phyloP scores from a whole-genome alignment of 2,888 invertebrate genomes.

The Pandemis cinnamomeana region DNA sequence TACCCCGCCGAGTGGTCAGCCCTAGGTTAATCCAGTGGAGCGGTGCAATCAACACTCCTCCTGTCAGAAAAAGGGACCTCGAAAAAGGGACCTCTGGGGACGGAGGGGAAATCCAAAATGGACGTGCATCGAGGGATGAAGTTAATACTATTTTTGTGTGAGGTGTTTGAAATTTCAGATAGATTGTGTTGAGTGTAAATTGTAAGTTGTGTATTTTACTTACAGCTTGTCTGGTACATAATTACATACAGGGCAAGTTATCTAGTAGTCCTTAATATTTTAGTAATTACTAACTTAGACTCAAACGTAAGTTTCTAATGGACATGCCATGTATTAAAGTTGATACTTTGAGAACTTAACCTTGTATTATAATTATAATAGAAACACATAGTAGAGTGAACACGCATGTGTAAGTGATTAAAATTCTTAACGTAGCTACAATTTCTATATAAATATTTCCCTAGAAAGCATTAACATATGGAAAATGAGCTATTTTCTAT shows the following conservation, averaged over 20 bases:
- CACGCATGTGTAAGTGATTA: neutral
- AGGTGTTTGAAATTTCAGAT: neutral
- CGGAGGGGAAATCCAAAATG: slow-evolving; percentile 54
- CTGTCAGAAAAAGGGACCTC: slow-evolving; percentile 53
- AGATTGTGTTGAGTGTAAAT: neutral
- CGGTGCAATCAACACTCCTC: slow-evolving; percentile 79
- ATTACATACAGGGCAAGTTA: too few species aligned
- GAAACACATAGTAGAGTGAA: neutral
- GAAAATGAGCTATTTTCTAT: neutral
- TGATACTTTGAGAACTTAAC: neutral
- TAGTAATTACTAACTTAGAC: too few species aligned
- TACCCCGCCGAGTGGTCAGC: slow-evolving; percentile 74
- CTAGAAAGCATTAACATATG: slow-evolving; percentile 13
- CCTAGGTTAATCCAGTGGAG: slow-evolving; percentile 75
- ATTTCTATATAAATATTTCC: slow-evolving; percentile 15
- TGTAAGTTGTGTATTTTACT: too few species aligned
- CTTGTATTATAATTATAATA: neutral
- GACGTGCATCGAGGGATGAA: slow-evolving; percentile 46
- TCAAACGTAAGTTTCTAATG: neutral
- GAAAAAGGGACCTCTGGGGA: slow-evolving; percentile 49
- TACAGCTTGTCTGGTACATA: too few species aligned
- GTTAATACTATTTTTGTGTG: slow-evolving; percentile 17
- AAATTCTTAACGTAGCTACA: neutral
- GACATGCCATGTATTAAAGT: neutral
- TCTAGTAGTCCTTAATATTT: too few species aligned